A percentile compares a stretch with the other conserved stretches of the same genome.
Evolutionary conservation across 2,888 invertebrate species (phyloP).

Genomic region (Pristionchus exspectatus): DNA sequence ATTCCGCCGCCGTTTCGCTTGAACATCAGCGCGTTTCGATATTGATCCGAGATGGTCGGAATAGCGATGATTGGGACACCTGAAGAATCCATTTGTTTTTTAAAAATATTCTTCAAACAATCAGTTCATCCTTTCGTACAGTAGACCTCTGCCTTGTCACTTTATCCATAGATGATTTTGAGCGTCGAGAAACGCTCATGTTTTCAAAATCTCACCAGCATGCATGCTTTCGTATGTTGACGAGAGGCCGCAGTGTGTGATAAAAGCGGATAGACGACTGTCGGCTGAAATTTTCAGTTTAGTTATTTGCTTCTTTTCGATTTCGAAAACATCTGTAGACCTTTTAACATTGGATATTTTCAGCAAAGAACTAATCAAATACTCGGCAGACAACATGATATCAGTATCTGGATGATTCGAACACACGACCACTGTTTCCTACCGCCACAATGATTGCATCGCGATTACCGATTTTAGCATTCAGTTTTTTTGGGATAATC

Average conservation of each 20-base stretch:
- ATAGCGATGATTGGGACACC: conserved; percentile 57
- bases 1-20: conserved; percentile 60
- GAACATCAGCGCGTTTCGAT: conserved; percentile 65
- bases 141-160: too few relatives aligned
- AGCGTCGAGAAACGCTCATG: conserved; percentile 58
- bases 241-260: conserved; percentile 65
- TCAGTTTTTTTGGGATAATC: too few relatives aligned
- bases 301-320: neutral
- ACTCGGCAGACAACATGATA: neutral
- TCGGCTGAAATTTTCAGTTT: conserved; percentile 57
- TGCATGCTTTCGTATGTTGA: conserved; percentile 60
- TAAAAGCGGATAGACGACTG: conserved; percentile 59
- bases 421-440: neutral
- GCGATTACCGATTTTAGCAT: too few relatives aligned
- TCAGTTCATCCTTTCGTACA: too few relatives aligned
- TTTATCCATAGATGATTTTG: too few relatives aligned
- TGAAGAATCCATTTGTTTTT: too few relatives aligned
- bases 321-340: neutral
- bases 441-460: too few relatives aligned
- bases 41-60: conserved; percentile 69
- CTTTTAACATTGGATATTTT: neutral
- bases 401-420: neutral
- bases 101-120: too few relatives aligned
- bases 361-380: neutral
- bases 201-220: conserved; percentile 60